phyloP scores from a whole-genome alignment of 1,140 invertebrate species.

The Lepidurus packardi region DNA sequence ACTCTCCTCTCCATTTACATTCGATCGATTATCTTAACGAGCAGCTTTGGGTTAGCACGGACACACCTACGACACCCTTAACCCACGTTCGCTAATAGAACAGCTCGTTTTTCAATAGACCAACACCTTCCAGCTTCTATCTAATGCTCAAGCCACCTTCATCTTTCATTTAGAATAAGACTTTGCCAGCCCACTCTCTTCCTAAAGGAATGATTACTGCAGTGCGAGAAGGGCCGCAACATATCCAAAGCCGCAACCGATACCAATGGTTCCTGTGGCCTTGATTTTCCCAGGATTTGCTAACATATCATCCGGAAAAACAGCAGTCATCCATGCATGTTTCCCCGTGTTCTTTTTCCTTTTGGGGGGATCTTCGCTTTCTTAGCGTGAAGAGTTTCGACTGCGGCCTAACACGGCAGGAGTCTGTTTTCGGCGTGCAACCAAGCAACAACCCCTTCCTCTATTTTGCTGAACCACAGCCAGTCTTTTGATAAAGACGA shows the following conservation, averaged over 20 bases:
- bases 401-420: background rate
- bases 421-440: background rate
- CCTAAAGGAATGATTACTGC: too few species aligned
- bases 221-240: too few species aligned
- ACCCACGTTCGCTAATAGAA: constrained; percentile 4
- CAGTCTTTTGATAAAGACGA: constrained; percentile 2
- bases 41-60: background rate
- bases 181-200: too few species aligned
- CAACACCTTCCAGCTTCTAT: constrained; percentile 7
- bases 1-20: constrained; percentile 14
- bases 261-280: background rate
- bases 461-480: background rate
- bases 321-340: background rate
- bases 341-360: background rate
- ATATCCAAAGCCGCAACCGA: background rate
- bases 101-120: constrained; percentile 8
- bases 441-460: constrained; percentile 4
- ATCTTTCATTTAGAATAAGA: background rate
- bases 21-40: constrained; percentile 22
- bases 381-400: background rate
- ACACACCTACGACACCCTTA: constrained; percentile 21
- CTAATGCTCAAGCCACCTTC: background rate
- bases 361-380: background rate
- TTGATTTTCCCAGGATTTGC: background rate
- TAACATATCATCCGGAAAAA: background rate